phyloP scores from a whole-genome alignment of 2,888 invertebrate species.

The Gryllus longicercus region DNA sequence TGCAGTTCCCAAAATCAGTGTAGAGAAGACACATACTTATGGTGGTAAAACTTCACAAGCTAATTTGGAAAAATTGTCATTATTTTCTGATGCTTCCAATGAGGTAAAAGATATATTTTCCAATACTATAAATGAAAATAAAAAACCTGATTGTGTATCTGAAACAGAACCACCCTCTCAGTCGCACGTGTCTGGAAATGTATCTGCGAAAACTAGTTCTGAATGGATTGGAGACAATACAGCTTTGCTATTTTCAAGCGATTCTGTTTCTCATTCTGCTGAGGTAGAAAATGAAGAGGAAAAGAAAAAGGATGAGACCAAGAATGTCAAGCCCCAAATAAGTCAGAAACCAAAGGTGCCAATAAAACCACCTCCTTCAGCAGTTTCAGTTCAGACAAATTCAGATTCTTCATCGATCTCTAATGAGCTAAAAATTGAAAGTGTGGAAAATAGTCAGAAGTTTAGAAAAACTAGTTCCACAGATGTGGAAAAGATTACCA shows the following conservation, averaged over 20 bases:
- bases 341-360: not conserved
- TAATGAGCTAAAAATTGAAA: not conserved
- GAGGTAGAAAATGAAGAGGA: not conserved
- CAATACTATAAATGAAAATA: not conserved
- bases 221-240: too few species aligned
- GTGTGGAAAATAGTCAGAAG: not conserved
- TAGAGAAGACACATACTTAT: not conserved
- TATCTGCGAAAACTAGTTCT: too few species aligned
- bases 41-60: not conserved
- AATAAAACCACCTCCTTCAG: too few species aligned
- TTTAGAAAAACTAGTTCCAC: slow-evolving; percentile 8
- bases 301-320: not conserved
- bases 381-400: not conserved
- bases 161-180: too few species aligned
- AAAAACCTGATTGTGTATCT: too few species aligned
- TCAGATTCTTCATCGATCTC: not conserved
- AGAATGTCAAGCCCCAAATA: not conserved
- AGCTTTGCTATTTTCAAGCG: too few species aligned
- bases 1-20: slow-evolving; percentile 19
- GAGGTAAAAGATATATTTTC: not conserved
- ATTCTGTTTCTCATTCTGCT: too few species aligned
- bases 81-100: not conserved
- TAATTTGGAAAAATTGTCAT: not conserved
- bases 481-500: not conserved
- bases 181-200: too few species aligned